A percentile compares a stretch with the other conserved stretches of the same genome.
Evolutionary conservation across 2,888 invertebrate genomes (phyloP).

Genomic region (Gari tellinella): DNA sequence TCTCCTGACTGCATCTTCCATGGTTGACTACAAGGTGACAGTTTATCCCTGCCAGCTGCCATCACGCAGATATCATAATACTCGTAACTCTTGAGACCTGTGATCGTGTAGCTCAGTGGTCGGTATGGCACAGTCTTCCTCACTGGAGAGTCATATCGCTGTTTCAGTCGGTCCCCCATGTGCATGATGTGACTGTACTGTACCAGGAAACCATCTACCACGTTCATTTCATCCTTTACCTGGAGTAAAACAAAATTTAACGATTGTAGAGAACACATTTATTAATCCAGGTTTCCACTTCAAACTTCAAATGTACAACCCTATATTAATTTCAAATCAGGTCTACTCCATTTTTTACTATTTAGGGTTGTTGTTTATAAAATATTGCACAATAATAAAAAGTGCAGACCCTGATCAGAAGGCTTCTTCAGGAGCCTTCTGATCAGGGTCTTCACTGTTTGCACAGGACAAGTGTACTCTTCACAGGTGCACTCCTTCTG

Average conservation of each 20-base stretch:
- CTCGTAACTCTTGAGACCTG: conserved; percentile 92
- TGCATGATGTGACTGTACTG: conserved; percentile 68
- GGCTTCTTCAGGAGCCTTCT: too few relatives aligned
- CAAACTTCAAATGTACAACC: too few relatives aligned
- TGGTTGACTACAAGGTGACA: conserved; percentile 69
- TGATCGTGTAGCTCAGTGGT: conserved; percentile 84
- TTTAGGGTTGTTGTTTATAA: too few relatives aligned
- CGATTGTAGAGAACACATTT: too few relatives aligned
- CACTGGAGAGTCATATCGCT: conserved; percentile 40
- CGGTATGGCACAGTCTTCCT: conserved; percentile 50
- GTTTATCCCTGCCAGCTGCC: conserved; percentile 85
- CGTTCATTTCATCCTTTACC: conserved; percentile 73
- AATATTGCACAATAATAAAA: too few relatives aligned
- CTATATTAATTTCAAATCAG: too few relatives aligned
- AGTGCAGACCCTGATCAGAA: too few relatives aligned
- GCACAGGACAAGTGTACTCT: too few relatives aligned
- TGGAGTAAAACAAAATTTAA: conserved; percentile 20
- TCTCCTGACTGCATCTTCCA: conserved; percentile 71
- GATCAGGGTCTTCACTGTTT: too few relatives aligned
- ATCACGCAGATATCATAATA: conserved; percentile 96
- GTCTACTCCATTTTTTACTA: too few relatives aligned
- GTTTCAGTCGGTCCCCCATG: conserved; percentile 46
- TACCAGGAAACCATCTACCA: conserved; percentile 78
- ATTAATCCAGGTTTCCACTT: too few relatives aligned
- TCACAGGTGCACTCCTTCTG: too few relatives aligned